Evolutionary conservation across 2,888 invertebrate species (phyloP).

Genomic region (Acrocyrtus sp.): DNA sequence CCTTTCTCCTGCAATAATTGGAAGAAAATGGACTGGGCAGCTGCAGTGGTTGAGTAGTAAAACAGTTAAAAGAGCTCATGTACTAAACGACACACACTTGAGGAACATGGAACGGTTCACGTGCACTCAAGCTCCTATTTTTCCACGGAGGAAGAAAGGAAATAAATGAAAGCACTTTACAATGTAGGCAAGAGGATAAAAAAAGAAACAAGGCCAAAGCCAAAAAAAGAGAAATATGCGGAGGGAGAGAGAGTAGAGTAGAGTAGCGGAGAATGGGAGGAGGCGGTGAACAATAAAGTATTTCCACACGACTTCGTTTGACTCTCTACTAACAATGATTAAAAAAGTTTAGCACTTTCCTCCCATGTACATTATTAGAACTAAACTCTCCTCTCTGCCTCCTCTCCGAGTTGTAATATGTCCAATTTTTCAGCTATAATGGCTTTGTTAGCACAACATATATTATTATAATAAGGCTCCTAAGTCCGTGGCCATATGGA

Average conservation of each 20-base stretch:
- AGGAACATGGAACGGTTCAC: too few species aligned
- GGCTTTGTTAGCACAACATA: not conserved
- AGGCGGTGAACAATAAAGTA: conserved; percentile 29
- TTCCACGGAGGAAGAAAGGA: not conserved
- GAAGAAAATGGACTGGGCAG: conserved; percentile 41
- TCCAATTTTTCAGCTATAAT: not conserved
- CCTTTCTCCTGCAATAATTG: conserved; percentile 33
- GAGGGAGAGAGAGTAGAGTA: too few species aligned
- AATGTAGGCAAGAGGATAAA: not conserved
- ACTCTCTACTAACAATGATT: conserved; percentile 44
- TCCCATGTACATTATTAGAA: conserved; percentile 36
- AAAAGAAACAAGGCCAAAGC: not conserved
- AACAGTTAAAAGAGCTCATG: conserved; percentile 8
- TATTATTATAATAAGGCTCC: not conserved
- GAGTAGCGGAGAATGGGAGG: too few species aligned
- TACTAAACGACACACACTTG: too few species aligned
- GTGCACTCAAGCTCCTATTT: too few species aligned
- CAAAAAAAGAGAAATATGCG: not conserved
- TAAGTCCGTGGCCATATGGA: too few species aligned
- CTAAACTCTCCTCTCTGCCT: not conserved
- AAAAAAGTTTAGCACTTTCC: conserved; percentile 49
- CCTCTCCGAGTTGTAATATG: not conserved
- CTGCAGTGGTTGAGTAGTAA: not conserved
- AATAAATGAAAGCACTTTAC: not conserved
- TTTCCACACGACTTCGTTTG: conserved; percentile 42